phyloP scores from a whole-genome alignment of 2,113 vertebrate genomes.

The Boulengeromyrus knoepffleri region DNA sequence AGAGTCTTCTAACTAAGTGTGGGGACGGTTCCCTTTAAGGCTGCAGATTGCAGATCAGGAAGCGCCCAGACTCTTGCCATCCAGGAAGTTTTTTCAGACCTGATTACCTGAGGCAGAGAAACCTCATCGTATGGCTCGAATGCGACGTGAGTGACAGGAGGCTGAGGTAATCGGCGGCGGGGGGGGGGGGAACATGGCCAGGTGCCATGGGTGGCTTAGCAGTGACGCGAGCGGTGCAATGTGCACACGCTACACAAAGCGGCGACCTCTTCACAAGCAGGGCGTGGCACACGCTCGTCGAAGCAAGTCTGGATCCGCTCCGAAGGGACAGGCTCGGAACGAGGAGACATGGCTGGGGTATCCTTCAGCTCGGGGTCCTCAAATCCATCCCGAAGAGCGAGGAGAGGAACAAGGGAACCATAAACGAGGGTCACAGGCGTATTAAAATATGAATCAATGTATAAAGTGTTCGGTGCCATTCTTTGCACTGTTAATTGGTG shows the following conservation, averaged over 20 bases:
- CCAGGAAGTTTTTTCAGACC: constrained; percentile 18
- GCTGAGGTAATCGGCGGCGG: neutral
- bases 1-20: neutral
- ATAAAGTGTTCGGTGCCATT: neutral
- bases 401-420: neutral
- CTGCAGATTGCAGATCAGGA: neutral
- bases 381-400: neutral
- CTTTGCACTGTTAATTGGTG: neutral
- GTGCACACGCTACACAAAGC: constrained; percentile 32
- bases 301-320: constrained; percentile 32
- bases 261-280: constrained; percentile 32
- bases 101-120: constrained; percentile 43
- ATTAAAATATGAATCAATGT: neutral
- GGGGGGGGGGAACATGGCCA: neutral
- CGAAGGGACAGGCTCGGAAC: neutral
- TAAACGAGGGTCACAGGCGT: neutral
- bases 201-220: neutral
- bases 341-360: neutral
- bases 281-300: constrained; percentile 47
- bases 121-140: constrained; percentile 45
- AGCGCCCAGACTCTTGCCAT: neutral
- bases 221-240: neutral
- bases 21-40: neutral
- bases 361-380: neutral
- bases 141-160: constrained; percentile 23